These are phyloP conservation scores for Microctonus hyperodae DNA, from an alignment of 2,888 invertebrate genomes.

Conservation along the genomic window DNA sequence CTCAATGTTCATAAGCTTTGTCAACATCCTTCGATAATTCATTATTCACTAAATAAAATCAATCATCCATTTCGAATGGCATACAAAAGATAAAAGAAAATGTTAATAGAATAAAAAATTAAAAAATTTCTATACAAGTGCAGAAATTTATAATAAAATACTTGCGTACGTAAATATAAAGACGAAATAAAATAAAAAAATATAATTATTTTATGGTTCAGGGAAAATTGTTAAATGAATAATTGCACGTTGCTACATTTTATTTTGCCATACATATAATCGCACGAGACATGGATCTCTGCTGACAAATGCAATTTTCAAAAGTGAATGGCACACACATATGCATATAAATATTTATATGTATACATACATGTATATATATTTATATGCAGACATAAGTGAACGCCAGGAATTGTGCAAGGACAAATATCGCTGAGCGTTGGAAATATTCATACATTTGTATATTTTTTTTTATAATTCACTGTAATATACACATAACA, in stretches of 20 bases:
- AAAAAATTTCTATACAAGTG: background rate
- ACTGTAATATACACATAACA: background rate
- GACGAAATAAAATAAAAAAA: no score
- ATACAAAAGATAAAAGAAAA: background rate
- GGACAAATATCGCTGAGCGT: constrained; percentile 8
- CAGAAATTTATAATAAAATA: background rate
- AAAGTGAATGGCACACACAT: background rate
- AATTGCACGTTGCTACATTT: background rate
- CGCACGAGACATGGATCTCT: background rate
- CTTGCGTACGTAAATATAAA: no score
- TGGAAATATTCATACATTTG: background rate
- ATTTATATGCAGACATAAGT: background rate
- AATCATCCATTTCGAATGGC: background rate
- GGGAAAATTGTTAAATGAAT: background rate
- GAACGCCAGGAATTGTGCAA: constrained; percentile 25
- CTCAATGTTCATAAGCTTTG: constrained; percentile 14
- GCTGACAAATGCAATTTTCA: background rate
- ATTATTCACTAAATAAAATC: background rate
- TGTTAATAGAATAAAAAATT: background rate
- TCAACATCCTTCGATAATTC: background rate
- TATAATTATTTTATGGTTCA: background rate
- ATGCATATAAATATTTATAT: constrained; percentile 4
- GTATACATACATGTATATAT: background rate
- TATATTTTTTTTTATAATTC: background rate
- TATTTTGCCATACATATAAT: background rate